A percentile compares a stretch with the other conserved stretches of the same genome.
phyloP scores from a whole-genome alignment of 2,797 vertebrate species.

The Chanos chanos region DNA sequence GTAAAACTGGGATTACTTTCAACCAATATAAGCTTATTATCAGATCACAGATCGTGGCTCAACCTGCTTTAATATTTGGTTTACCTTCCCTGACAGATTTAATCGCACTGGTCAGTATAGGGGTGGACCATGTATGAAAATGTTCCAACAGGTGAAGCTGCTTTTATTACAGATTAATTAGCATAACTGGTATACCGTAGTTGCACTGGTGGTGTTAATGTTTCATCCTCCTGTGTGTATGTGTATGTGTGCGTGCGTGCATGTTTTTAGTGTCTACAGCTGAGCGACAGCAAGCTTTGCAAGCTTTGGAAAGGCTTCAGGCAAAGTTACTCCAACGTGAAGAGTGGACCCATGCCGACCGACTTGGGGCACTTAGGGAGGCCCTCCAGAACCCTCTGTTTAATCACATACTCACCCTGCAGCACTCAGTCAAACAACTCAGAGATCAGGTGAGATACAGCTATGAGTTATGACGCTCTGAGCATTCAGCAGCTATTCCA shows the following conservation, averaged over 20 bases:
- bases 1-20: too few species aligned
- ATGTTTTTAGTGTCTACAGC: constrained; percentile 53
- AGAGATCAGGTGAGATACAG: constrained; percentile 76
- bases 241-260: constrained; percentile 13
- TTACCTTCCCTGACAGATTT: neutral
- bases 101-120: neutral
- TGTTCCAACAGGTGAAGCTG: constrained; percentile 61
- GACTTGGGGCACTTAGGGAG: constrained; percentile 72
- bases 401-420: constrained; percentile 88
- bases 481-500: too few species aligned
- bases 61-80: too few species aligned
- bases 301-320: constrained; percentile 86
- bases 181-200: neutral
- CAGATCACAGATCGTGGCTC: too few species aligned
- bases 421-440: constrained; percentile 90
- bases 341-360: constrained; percentile 81
- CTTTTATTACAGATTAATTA: neutral
- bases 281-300: constrained; percentile 88
- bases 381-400: constrained; percentile 87
- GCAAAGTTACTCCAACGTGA: constrained; percentile 81
- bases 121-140: constrained; percentile 68
- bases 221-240: neutral
- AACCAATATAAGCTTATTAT: too few species aligned
- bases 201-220: neutral
- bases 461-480: neutral